A percentile compares a stretch with the other conserved stretches of the same genome.
Evolutionary conservation across 2,113 vertebrate species (phyloP).

Genomic region (Cryptotis parvus): DNA sequence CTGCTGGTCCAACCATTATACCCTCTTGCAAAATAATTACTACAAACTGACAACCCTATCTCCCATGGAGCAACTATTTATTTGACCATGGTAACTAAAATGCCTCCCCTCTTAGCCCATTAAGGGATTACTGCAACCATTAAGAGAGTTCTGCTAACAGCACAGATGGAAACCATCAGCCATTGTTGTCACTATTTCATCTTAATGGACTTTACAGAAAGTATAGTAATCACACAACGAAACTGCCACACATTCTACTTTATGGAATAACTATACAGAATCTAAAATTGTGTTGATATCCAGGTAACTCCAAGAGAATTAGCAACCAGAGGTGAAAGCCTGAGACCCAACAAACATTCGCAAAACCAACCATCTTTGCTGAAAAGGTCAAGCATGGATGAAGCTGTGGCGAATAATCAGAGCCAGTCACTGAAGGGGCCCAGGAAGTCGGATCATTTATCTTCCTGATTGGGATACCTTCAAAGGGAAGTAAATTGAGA

Average conservation of each 20-base stretch:
- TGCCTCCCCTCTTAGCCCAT: background rate
- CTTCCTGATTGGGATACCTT: background rate
- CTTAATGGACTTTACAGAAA: background rate
- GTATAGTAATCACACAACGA: background rate
- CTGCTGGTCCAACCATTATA: background rate
- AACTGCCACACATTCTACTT: background rate
- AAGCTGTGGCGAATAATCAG: background rate
- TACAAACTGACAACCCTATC: background rate
- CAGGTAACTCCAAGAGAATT: background rate
- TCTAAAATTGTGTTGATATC: background rate
- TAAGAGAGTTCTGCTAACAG: slow-evolving; percentile 38
- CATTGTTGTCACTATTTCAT: background rate
- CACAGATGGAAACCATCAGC: slow-evolving; percentile 21
- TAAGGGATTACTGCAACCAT: slow-evolving; percentile 1
- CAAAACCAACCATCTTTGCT: background rate
- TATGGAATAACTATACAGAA: slow-evolving; percentile 7
- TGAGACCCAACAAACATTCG: background rate
- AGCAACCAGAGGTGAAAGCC: background rate
- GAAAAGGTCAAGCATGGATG: background rate
- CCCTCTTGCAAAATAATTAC: background rate
- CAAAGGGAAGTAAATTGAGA: background rate
- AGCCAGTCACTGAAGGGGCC: background rate
- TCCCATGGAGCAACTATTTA: background rate
- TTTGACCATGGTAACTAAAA: background rate
- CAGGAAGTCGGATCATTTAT: background rate